Evolutionary conservation across 2,797 vertebrate genomes (phyloP), one percentile per base, ranked within the genome.

Genomic region (Melanotaenia trifasciata): DNA sequence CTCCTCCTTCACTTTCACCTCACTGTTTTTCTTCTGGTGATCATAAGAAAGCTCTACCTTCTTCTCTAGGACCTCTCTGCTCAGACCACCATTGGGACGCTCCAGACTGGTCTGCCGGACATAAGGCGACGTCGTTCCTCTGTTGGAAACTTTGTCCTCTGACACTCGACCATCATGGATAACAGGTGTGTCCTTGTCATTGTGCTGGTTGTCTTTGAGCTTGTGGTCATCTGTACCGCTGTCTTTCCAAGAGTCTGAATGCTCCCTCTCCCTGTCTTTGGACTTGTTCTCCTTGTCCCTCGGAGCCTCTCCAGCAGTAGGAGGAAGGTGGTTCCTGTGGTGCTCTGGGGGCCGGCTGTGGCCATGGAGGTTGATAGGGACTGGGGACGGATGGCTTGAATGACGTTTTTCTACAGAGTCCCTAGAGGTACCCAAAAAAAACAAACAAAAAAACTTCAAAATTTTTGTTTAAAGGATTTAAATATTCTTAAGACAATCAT

Each of bases 1-100:
- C 81, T 99, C 98, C 89, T 99, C 98, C 92, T 99, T 99, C 79
- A 99, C 98, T 90, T 97, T 98, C 72, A 99, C 94, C 92, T 99
- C 98, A 2, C 74, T 93, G 88, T 78, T 93, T 81, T 94, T 95
- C 94, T 98, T 98, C 93, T 96, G 96, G 74, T 95, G 94, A 81
- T 96, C 96, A 9, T 96, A 97, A 0, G 95, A 92, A 20, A 91
- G 85, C 0, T 96, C 92, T 6, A 93, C 93, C 1, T 90, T 95
- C 93, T 98, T 98, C 76, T 98, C 96, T 78, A 96, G 92, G 0
- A 92, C 81, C 40, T 99, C 97, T 10, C 97, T 91, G 83, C 83
- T 95, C 30, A 96, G 92, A 53, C 94, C 95, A 13, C 96, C 94
- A 13, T 92, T 96, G 10, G 96, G 94, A 65, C 97, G 93, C n/a